phyloP scores from a whole-genome alignment of 2,797 vertebrate species.

The Anniella stebbinsi region DNA sequence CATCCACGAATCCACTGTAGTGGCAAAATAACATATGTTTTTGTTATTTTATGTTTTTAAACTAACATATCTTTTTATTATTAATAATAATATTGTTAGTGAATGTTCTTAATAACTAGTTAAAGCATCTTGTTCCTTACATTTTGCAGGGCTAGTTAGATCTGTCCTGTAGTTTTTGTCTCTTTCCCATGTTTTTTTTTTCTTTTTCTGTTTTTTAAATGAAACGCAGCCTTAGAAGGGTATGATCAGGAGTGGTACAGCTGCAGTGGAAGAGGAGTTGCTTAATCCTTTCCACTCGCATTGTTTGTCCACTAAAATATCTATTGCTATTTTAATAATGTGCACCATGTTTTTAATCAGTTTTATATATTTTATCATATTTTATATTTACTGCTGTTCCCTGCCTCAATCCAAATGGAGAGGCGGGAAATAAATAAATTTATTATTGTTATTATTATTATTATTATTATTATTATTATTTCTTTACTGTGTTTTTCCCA shows the following conservation, averaged over 20 bases:
- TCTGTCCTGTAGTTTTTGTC: not conserved
- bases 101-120: conserved; percentile 49
- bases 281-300: not conserved
- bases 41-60: conserved; percentile 15
- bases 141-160: conserved; percentile 34
- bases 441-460: no score
- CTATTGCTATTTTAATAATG: no score
- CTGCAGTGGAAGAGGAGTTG: not conserved
- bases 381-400: no score
- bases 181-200: not conserved
- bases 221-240: not conserved
- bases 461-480: no score
- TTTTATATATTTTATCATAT: no score
- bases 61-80: not conserved
- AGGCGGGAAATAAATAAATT: no score
- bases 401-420: no score
- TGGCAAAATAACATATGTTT: conserved; percentile 12
- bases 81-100: conserved; percentile 42
- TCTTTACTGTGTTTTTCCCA: not conserved
- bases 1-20: not conserved
- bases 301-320: not conserved
- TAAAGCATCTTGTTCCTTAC: fast-evolving
- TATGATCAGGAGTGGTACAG: not conserved
- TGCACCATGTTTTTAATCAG: no score
- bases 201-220: not conserved